Evolutionary conservation across 2,113 vertebrate genomes (phyloP), one percentile per base, ranked within the genome.

Genomic region (Dendropsophus ebraccatus): DNA sequence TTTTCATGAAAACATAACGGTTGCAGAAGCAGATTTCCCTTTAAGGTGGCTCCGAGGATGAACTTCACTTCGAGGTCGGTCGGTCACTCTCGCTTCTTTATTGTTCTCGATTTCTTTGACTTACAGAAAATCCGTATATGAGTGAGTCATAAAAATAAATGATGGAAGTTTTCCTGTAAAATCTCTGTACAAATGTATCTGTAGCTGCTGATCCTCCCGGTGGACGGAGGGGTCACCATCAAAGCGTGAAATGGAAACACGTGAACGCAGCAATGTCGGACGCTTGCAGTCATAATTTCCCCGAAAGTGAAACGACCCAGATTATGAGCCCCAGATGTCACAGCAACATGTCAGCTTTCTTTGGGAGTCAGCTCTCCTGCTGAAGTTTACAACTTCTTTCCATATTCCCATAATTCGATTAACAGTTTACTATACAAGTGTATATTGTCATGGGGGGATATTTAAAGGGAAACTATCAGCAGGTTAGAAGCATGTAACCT

Each of bases 321-420:
- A 62, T 80, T 80, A 45, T 80, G 35, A 45, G 54, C 19, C 35
- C 77, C 56, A 80, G 77, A 80, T 80, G 77, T 80, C 35, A 80
- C 52, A 60, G 52, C 35, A 80, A 60, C 5, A 80, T 37, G 13
- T 80, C 56, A 41, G 54, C 14, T 35, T 41, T 30, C 9, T 47
- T 13, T 76, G 30, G 45, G 62, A 60, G 62, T 41, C 19, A 8
- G 23, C 8, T 41, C 41, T 41, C 41, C 30, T 16, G 11, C 5
- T 6, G 8, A 30, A 19, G 49, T 23, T 30, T 19, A 25, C 14
- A 23, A 52, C 32, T 21, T 70, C 35, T 41, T n/a, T 19, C 30
- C 17, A 41, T 73, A 47, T 35, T 52, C 49, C 47, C 2, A 77
- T 8, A 77, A 35, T 49, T 50, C 8, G 41, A 41, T 5, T 5